A percentile compares a stretch with the other conserved stretches of the same genome.
Conservation (phyloP, 2,888 invertebrate species). For the Metacarcinus magister region DNA sequence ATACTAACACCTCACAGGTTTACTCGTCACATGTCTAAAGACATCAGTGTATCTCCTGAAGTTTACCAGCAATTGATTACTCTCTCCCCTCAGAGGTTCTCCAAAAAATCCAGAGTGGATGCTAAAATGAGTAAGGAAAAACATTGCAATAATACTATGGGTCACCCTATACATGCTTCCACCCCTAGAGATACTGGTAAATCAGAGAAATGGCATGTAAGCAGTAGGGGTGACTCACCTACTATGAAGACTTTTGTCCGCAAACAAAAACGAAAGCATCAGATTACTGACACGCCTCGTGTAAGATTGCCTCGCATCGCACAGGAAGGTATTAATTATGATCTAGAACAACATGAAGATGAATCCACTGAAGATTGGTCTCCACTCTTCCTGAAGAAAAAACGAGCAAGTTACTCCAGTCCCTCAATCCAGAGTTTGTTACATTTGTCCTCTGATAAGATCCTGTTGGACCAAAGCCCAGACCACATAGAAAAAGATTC, state of each 20-base stretch:
- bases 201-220: neutral
- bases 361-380: neutral
- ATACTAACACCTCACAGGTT: constrained; percentile 77
- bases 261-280: neutral
- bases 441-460: constrained; percentile 39
- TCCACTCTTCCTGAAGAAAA: neutral
- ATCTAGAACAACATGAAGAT: neutral
- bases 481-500: neutral
- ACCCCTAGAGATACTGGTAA: neutral
- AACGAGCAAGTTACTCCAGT: neutral
- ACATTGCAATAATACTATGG: neutral
- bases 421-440: constrained; percentile 32
- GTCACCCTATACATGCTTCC: neutral
- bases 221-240: neutral
- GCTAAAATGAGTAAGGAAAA: neutral
- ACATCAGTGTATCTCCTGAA: constrained; percentile 79
- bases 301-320: neutral
- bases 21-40: constrained; percentile 80
- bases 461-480: constrained; percentile 6
- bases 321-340: neutral
- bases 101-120: neutral
- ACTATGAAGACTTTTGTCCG: constrained; percentile 6
- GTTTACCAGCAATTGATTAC: constrained; percentile 76
- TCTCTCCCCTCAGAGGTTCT: constrained; percentile 65
- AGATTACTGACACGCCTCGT: neutral